Percentiles rank a stretch among this genome's conserved stretches.
These are phyloP conservation scores for Odontothrips loti DNA, from an alignment of 2,888 invertebrate species.

Conservation along the genomic window DNA sequence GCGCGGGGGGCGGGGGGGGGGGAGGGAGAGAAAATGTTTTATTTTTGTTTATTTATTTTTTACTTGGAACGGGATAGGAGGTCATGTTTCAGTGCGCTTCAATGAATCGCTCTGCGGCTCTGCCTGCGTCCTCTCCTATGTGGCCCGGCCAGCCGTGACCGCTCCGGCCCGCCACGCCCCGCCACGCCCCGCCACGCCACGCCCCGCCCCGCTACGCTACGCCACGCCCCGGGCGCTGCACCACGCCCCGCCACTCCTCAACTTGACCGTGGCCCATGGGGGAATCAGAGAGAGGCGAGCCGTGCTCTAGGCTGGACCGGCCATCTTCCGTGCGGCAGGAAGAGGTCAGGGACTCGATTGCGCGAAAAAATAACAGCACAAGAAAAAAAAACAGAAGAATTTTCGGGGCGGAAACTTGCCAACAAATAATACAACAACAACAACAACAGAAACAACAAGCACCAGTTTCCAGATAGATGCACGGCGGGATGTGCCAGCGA, in stretches of 20 bases:
- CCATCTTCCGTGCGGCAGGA: neutral
- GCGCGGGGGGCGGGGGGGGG: too few relatives aligned
- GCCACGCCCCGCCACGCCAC: neutral
- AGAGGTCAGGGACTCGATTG: neutral
- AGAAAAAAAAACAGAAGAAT: neutral
- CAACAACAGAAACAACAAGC: too few relatives aligned
- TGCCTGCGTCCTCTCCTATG: too few relatives aligned
- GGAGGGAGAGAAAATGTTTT: neutral
- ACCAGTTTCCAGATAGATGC: too few relatives aligned
- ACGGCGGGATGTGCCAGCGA: too few relatives aligned
- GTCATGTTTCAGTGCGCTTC: constrained; percentile 16
- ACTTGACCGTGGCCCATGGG: neutral
- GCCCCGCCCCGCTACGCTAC: neutral
- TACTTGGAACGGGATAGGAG: neutral
- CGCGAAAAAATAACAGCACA: neutral
- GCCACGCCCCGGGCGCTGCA: neutral
- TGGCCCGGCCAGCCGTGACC: too few relatives aligned
- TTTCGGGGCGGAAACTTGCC: too few relatives aligned
- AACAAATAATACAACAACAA: too few relatives aligned
- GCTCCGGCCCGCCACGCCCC: neutral
- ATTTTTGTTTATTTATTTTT: neutral
- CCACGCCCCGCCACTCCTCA: neutral
- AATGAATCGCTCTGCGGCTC: constrained; percentile 1
- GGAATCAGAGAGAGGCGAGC: neutral
- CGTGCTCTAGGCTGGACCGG: neutral